Evolutionary conservation across 35 echinoderm and acorn worm genomes (phyloP).

Genomic region (Anneissia japonica): DNA sequence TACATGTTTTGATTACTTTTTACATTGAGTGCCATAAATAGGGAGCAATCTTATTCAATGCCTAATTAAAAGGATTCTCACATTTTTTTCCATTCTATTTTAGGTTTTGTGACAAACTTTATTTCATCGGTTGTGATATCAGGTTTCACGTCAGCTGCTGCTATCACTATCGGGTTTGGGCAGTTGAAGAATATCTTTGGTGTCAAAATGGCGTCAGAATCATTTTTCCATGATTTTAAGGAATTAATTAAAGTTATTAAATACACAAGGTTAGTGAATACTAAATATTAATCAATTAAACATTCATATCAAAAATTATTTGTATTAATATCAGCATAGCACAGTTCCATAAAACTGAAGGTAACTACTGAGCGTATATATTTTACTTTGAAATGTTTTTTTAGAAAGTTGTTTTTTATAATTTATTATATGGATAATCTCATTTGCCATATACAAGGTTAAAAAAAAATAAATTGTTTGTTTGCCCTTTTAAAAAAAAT

Average conservation of each 20-base stretch:
- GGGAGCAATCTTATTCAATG: background rate
- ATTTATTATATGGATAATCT: too few relatives aligned
- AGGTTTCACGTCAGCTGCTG: constrained; percentile 87
- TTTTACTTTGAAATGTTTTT: too few relatives aligned
- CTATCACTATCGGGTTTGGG: constrained; percentile 79
- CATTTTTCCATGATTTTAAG: constrained; percentile 50
- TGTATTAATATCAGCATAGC: too few relatives aligned
- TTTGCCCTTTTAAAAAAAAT: too few relatives aligned
- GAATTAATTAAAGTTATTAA: constrained; percentile 52
- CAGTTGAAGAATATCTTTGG: constrained; percentile 77
- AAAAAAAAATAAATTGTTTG: too few relatives aligned
- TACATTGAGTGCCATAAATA: background rate
- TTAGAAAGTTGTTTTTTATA: too few relatives aligned
- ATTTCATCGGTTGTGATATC: constrained; percentile 74
- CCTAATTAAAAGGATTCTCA: background rate
- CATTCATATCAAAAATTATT: too few relatives aligned
- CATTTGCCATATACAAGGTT: too few relatives aligned
- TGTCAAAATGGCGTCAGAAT: constrained; percentile 54
- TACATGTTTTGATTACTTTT: background rate
- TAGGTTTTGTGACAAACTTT: constrained; percentile 81
- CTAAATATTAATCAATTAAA: too few relatives aligned
- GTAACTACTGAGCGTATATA: too few relatives aligned
- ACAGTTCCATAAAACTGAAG: too few relatives aligned
- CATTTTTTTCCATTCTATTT: background rate
- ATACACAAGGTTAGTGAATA: constrained; percentile 56